Conservation (phyloP, 2,797 vertebrate species). For the Lacerta viridis region DNA sequence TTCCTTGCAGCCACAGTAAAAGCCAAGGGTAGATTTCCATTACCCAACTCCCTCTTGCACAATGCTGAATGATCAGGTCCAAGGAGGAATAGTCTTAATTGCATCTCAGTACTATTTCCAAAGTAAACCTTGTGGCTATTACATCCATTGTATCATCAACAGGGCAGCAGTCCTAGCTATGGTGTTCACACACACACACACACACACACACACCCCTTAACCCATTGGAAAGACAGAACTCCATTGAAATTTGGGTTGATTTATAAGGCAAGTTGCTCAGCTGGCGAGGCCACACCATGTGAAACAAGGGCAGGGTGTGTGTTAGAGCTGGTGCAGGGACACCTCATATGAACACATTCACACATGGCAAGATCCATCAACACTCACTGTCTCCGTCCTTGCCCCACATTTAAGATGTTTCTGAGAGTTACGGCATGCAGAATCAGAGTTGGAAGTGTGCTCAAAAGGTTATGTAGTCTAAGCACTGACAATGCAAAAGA, state of each 20-base stretch:
- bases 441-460: too few relatives aligned
- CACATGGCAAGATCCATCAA: neutral
- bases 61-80: neutral
- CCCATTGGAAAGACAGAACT: conserved; percentile 1
- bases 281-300: neutral
- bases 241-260: neutral
- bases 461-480: too few relatives aligned
- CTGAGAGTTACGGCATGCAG: neutral
- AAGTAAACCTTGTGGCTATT: neutral
- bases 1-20: neutral
- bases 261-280: neutral
- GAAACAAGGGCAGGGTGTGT: too few relatives aligned
- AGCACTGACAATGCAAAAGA: too few relatives aligned
- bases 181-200: too few relatives aligned
- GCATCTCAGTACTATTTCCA: neutral
- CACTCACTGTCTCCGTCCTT: too few relatives aligned
- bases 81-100: neutral
- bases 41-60: neutral
- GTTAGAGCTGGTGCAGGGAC: neutral
- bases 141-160: too few relatives aligned
- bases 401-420: too few relatives aligned
- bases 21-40: conserved; percentile 9
- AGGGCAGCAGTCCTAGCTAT: too few relatives aligned
- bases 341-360: neutral
- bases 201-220: neutral